phyloP scores from a whole-genome alignment of 2,797 vertebrate species.

The Percopsis omiscomaycus region DNA sequence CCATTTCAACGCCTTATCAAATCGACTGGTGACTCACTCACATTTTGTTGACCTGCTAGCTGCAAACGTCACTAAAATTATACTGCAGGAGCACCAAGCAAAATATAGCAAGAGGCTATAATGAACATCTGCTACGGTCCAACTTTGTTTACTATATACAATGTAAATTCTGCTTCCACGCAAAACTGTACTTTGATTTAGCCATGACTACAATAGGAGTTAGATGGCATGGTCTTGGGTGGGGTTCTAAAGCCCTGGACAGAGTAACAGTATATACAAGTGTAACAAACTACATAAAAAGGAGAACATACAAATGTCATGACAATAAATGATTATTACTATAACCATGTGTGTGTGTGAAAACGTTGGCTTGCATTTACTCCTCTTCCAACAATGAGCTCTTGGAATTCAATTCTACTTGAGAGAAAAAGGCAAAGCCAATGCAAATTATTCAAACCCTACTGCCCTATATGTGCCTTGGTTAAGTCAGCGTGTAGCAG shows the following conservation, averaged over 20 bases:
- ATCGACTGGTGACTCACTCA: constrained; percentile 38
- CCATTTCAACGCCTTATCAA: constrained; percentile 23
- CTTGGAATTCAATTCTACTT: constrained; percentile 10
- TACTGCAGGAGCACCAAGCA: constrained; percentile 5
- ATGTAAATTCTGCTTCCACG: neutral
- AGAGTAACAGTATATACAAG: constrained; percentile 22
- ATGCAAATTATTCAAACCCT: constrained; percentile 59
- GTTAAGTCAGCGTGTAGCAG: constrained; percentile 57
- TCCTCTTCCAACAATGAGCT: constrained; percentile 11
- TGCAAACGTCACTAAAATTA: constrained; percentile 25
- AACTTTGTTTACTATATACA: neutral
- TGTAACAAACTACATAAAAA: too few species aligned
- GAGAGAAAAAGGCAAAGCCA: constrained; percentile 24
- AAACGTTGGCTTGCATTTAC: constrained; percentile 40
- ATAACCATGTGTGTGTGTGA: constrained; percentile 35
- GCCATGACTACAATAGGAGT: constrained; percentile 4
- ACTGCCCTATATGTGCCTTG: constrained; percentile 69
- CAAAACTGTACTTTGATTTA: constrained; percentile 11
- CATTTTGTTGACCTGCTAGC: constrained; percentile 40
- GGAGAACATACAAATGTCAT: constrained; percentile 32
- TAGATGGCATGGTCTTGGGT: neutral
- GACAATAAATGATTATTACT: constrained; percentile 51
- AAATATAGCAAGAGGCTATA: constrained; percentile 7
- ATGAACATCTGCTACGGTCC: neutral
- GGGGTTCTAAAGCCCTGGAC: constrained; percentile 33